These are phyloP conservation scores for Siniperca knerii DNA, from an alignment of 2,113 vertebrate species.

Conservation along the genomic window DNA sequence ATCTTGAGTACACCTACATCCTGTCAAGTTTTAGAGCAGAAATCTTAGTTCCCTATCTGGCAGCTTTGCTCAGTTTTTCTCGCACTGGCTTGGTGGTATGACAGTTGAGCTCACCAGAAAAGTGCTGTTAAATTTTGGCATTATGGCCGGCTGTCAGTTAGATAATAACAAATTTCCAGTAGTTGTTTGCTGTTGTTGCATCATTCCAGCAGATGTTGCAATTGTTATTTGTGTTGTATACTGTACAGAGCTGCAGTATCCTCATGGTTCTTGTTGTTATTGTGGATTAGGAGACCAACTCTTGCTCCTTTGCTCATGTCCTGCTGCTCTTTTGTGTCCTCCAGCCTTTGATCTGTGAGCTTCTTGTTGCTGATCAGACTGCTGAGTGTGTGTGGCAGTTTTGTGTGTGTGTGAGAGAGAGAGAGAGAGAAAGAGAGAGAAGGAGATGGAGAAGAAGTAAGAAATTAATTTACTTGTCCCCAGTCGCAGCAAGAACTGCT, in stretches of 20 bases:
- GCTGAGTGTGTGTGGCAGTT: conserved; percentile 21
- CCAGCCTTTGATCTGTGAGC: conserved; percentile 67
- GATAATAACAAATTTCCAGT: conserved; percentile 28
- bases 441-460: conserved; percentile 23
- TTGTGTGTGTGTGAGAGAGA: conserved; percentile 1
- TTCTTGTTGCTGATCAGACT: conserved; percentile 60
- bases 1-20: background rate
- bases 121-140: conserved; percentile 9
- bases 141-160: conserved; percentile 28
- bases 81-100: background rate
- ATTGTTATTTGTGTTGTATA: conserved; percentile 26
- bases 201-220: conserved; percentile 50
- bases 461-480: conserved; percentile 43
- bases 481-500: conserved; percentile 32
- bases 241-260: conserved; percentile 8
- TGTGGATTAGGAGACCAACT: conserved; percentile 59
- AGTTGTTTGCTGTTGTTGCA: conserved; percentile 47
- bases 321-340: conserved; percentile 70
- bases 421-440: background rate
- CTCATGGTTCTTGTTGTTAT: conserved; percentile 46
- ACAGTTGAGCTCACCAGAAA: conserved; percentile 5
- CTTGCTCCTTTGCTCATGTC: conserved; percentile 52
- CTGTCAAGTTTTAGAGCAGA: background rate
- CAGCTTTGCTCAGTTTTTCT: background rate
- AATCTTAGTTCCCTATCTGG: background rate